A percentile compares a stretch with the other conserved stretches of the same genome.
phyloP scores from a whole-genome alignment of 2,797 vertebrate species.

The Tympanoctomys barrerae region DNA sequence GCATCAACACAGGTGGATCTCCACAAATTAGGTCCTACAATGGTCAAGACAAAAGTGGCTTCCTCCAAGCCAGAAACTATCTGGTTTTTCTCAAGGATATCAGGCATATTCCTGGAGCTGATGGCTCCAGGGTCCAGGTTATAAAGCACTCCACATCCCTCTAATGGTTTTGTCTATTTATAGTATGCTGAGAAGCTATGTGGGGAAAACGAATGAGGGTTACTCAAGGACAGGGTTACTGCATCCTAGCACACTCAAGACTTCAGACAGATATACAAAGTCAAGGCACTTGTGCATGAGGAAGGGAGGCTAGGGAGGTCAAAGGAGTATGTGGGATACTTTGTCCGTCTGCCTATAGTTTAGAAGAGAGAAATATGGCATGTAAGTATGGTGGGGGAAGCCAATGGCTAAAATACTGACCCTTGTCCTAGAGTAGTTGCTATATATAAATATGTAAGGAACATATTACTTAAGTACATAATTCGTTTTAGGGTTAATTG shows the following conservation, averaged over 20 bases:
- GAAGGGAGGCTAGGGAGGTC: background rate
- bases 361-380: background rate
- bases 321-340: accelerated
- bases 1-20: background rate
- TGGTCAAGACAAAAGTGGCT: background rate
- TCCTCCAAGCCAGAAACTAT: background rate
- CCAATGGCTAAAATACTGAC: background rate
- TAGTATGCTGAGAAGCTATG: background rate
- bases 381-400: background rate
- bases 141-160: background rate
- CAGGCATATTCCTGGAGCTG: background rate
- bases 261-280: background rate
- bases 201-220: background rate
- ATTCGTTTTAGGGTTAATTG: background rate
- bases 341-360: background rate
- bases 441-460: background rate
- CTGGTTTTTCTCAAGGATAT: background rate
- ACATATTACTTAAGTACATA: background rate
- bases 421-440: background rate
- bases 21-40: background rate
- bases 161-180: background rate
- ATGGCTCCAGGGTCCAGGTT: background rate
- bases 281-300: background rate
- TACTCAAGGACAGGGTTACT: background rate
- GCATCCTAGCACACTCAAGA: no score